A percentile compares a stretch with the other conserved stretches of the same genome.
These are phyloP conservation scores for Drosophila niveifrons DNA, from an alignment of 2,888 invertebrate species.

Conservation along the genomic window DNA sequence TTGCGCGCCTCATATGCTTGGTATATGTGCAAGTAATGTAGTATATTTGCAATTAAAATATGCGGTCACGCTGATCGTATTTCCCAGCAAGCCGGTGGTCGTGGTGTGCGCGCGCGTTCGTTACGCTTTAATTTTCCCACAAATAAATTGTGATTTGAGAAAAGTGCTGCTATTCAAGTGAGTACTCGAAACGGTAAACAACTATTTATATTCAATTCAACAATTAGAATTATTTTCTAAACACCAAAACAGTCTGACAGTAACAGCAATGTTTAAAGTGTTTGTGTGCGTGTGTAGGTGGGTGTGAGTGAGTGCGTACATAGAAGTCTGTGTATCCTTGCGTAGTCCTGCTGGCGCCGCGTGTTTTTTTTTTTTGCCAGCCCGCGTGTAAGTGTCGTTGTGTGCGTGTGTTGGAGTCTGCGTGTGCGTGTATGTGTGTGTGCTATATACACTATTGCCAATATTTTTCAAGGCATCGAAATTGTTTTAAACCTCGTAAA, in stretches of 20 bases:
- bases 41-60: neutral
- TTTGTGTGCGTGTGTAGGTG: constrained; percentile 8
- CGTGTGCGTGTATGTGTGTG: constrained; percentile 15
- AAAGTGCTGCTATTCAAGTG: constrained; percentile 81
- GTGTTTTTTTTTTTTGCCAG: constrained; percentile 63
- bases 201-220: neutral
- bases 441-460: constrained; percentile 39
- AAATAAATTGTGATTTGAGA: constrained; percentile 70
- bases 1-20: neutral
- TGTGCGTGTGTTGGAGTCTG: constrained; percentile 36
- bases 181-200: constrained; percentile 53
- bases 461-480: constrained; percentile 25
- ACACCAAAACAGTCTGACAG: neutral
- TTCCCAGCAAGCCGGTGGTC: constrained; percentile 67
- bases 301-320: constrained; percentile 19
- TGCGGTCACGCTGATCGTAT: neutral
- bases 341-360: constrained; percentile 79
- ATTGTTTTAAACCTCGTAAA: constrained; percentile 25
- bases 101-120: constrained; percentile 71
- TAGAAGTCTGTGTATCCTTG: constrained; percentile 66
- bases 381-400: constrained; percentile 42
- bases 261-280: neutral
- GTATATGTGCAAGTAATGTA: neutral
- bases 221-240: neutral
- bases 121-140: constrained; percentile 71